phyloP scores from a whole-genome alignment of 2,888 invertebrate species.

The Eilema sororculum region DNA sequence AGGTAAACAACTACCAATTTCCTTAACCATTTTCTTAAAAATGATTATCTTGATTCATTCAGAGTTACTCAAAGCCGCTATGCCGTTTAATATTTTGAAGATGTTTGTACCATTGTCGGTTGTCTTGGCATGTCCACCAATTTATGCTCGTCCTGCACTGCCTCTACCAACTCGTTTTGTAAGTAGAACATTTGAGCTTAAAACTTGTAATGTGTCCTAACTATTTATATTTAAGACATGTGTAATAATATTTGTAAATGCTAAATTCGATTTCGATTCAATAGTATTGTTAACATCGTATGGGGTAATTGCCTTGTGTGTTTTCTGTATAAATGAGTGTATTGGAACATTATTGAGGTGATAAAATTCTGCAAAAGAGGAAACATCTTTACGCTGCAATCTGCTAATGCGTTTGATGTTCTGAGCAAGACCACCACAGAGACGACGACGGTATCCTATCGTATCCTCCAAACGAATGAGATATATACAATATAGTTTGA shows the following conservation, averaged over 20 bases:
- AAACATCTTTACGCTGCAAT: not conserved
- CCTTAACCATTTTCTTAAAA: not conserved
- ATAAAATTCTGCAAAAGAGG: not conserved
- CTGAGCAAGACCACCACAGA: too few species aligned
- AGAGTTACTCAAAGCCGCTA: slow-evolving; percentile 63
- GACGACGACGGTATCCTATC: too few species aligned
- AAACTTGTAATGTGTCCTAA: not conserved
- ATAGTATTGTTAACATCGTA: not conserved
- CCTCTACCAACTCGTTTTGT: slow-evolving; percentile 73
- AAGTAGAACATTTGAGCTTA: slow-evolving; percentile 41
- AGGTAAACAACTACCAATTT: not conserved
- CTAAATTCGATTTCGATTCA: not conserved
- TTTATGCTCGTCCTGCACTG: slow-evolving; percentile 74
- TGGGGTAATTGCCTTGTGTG: not conserved
- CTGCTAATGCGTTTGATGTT: not conserved
- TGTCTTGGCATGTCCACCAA: slow-evolving; percentile 71
- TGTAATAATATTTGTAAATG: too few species aligned
- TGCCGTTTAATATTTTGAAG: slow-evolving; percentile 71
- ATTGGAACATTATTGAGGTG: not conserved
- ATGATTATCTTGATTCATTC: slow-evolving; percentile 13
- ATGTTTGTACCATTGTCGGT: slow-evolving; percentile 72
- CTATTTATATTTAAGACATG: not conserved
- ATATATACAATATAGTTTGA: too few species aligned
- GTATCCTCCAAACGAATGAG: too few species aligned
- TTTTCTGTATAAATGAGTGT: not conserved